Percentiles rank a stretch among this genome's conserved stretches.
Conservation (phyloP, 2,888 invertebrate genomes). For the Cabera pusaria region DNA sequence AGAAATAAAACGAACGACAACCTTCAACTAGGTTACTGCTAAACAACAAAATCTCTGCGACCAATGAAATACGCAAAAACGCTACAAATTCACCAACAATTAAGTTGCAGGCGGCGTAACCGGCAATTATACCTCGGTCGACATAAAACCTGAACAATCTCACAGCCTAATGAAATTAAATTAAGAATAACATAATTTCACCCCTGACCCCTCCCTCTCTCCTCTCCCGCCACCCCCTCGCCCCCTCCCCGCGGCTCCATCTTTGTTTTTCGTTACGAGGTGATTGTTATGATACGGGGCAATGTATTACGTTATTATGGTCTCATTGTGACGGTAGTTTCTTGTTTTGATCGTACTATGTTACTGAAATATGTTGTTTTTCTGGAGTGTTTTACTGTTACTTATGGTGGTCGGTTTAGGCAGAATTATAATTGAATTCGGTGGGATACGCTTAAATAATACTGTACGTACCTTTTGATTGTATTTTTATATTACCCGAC, state of each 20-base stretch:
- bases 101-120: constrained; percentile 36
- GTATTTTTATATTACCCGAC: too few relatives aligned
- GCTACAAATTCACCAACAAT: constrained; percentile 39
- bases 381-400: constrained; percentile 26
- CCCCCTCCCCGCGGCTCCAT: constrained; percentile 41
- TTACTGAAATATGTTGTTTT: constrained; percentile 34
- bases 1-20: too few relatives aligned
- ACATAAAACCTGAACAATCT: constrained; percentile 55
- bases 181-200: constrained; percentile 72
- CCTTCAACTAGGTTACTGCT: constrained; percentile 1
- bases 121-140: constrained; percentile 36
- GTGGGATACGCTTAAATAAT: too few relatives aligned
- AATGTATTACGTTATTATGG: constrained; percentile 46
- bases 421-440: too few relatives aligned
- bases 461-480: too few relatives aligned
- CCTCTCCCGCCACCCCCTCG: constrained; percentile 10
- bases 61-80: constrained; percentile 28
- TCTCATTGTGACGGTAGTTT: constrained; percentile 24
- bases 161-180: constrained; percentile 75
- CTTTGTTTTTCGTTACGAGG: constrained; percentile 65
- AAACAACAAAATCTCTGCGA: constrained; percentile 9
- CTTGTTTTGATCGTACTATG: constrained; percentile 26
- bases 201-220: constrained; percentile 32
- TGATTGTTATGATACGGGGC: constrained; percentile 42
- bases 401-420: constrained; percentile 2